phyloP scores from a whole-genome alignment of 1,140 invertebrate genomes.

The Drosophila parabipectinata region DNA sequence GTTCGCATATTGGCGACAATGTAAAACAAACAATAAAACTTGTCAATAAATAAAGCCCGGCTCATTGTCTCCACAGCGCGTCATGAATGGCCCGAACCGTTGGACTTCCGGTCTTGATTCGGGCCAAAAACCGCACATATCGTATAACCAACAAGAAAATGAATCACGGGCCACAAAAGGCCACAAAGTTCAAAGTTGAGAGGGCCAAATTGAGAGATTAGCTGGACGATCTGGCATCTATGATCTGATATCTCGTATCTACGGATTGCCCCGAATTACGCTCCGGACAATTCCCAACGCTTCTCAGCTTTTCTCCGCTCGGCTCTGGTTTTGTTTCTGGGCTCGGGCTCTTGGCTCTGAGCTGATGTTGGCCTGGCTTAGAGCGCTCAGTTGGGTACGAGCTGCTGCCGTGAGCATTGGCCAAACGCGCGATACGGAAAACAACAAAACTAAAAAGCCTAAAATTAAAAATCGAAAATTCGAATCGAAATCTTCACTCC shows the following conservation, averaged over 20 bases:
- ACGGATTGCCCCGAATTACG: conserved; percentile 16
- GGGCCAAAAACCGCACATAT: conserved; percentile 25
- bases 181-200: conserved; percentile 47
- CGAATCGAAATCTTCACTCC: conserved; percentile 23
- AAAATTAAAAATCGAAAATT: conserved; percentile 13
- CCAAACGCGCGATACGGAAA: conserved; percentile 70
- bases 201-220: conserved; percentile 47
- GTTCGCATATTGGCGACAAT: conserved; percentile 74
- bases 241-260: background rate
- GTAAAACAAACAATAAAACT: conserved; percentile 77
- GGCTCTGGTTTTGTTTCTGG: conserved; percentile 19
- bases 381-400: conserved; percentile 71
- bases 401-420: conserved; percentile 74
- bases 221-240: conserved; percentile 8
- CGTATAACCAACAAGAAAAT: conserved; percentile 19
- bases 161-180: conserved; percentile 28
- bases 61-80: conserved; percentile 24
- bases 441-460: conserved; percentile 21
- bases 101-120: conserved; percentile 71
- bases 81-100: conserved; percentile 37
- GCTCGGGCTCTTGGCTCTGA: conserved; percentile 18
- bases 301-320: conserved; percentile 27
- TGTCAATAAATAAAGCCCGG: conserved; percentile 68
- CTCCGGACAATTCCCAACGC: background rate
- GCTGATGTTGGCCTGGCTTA: conserved; percentile 29